Evolutionary conservation across 2,113 vertebrate genomes (phyloP), one percentile per base, ranked within the genome.

Genomic region (Synodontis membranacea): DNA sequence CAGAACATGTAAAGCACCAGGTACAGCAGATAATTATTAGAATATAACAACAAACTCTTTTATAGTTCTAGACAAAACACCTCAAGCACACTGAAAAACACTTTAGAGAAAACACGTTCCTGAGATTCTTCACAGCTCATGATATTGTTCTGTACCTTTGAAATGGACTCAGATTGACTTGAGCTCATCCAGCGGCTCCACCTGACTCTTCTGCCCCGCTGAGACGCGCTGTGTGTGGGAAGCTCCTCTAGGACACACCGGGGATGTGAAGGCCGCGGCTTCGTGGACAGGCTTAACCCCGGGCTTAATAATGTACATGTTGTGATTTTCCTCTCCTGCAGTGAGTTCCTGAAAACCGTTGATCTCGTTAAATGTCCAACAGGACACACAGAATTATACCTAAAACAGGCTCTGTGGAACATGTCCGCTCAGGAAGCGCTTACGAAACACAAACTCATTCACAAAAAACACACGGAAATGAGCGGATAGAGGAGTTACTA

Each of bases 121-220:
- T 37, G 4, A 66, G 11, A 68, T 68, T 34, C 34, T 39, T 70
- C n/a, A 70, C 3, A 72, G 31, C 14, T 6, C 15, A 19, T 37
- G 37, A 28, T 0, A 46, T 48, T 31, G 10, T 15, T 5, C 12
- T 70, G 78, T 91, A 95, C 94, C 94, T 95, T 94, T 0, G 91
- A 76, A 68, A 91, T 92, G 19, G 78, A 78, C 8, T 89, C 66
- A 17, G 83, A 28, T 2, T 88, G 37, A 56, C 66, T 72, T 34
- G 89, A 88, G 44, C 66, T 76, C 39, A 1, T 84, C 83, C 75
- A 72, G 15, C 85, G 88, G 54, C 66, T 64, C 46, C 86, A 39
- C 17, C 9, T 46, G 25, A 68, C 21, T 76, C n/a, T 52, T 17
- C 48, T 82, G 54, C 2, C 37, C 83, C 3, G 23, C 17, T 12